phyloP scores from a whole-genome alignment of 2,113 vertebrate species.

The Astatotilapia flaviijosephi region DNA sequence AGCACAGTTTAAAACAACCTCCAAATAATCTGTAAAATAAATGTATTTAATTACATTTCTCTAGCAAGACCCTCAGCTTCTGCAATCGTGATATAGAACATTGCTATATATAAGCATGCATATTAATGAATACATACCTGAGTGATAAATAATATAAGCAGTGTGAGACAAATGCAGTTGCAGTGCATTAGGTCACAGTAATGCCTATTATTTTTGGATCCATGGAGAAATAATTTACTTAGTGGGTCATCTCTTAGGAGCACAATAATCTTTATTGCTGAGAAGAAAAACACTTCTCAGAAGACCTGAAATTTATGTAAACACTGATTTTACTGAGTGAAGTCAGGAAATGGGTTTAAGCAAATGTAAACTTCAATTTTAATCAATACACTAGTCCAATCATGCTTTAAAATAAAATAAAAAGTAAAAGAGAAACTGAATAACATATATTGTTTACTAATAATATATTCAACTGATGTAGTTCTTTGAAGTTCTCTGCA shows the following conservation, averaged over 20 bases:
- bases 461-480: neutral
- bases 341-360: conserved; percentile 43
- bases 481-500: conserved; percentile 3
- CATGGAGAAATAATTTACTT: neutral
- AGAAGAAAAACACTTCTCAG: conserved; percentile 81
- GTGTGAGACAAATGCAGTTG: neutral
- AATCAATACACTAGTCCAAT: conserved; percentile 4
- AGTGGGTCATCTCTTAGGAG: conserved; percentile 42
- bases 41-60: neutral
- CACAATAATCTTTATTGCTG: conserved; percentile 76
- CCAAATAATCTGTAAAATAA: neutral
- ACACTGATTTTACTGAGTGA: conserved; percentile 72
- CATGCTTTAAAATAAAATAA: neutral
- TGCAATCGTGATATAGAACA: neutral
- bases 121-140: neutral
- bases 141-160: neutral
- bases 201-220: neutral
- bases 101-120: neutral
- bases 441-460: neutral
- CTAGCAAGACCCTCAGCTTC: neutral
- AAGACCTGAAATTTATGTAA: conserved; percentile 13
- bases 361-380: neutral
- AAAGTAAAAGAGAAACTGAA: neutral
- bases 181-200: neutral
- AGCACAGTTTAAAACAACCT: neutral